phyloP scores from a whole-genome alignment of 2,888 invertebrate species.

The Hyles lineata region DNA sequence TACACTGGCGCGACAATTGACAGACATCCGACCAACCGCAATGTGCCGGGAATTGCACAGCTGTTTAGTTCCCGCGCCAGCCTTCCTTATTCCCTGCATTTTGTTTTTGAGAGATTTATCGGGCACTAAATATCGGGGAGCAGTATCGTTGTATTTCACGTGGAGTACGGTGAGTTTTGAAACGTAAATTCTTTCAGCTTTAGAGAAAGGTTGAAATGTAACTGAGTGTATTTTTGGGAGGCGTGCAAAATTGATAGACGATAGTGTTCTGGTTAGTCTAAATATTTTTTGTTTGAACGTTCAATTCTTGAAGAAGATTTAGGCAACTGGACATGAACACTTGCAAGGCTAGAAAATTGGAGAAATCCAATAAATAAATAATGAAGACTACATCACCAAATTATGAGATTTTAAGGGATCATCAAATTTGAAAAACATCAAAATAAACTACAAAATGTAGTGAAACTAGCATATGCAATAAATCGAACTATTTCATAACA shows the following conservation, averaged over 20 bases:
- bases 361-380: too few species aligned
- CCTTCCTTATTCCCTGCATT: constrained; percentile 7
- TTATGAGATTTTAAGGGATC: too few species aligned
- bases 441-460: too few species aligned
- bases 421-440: too few species aligned
- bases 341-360: too few species aligned
- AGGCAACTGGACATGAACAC: too few species aligned
- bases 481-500: not conserved
- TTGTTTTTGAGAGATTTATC: constrained; percentile 18
- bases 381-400: too few species aligned
- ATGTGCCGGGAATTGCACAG: constrained; percentile 8
- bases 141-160: not conserved
- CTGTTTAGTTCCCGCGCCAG: not conserved
- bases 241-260: too few species aligned
- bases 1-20: constrained; percentile 14
- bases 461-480: not conserved
- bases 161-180: not conserved
- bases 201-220: not conserved
- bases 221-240: too few species aligned
- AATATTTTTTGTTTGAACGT: too few species aligned
- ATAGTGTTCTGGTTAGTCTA: too few species aligned
- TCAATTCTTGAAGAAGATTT: too few species aligned
- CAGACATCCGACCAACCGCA: constrained; percentile 11
- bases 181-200: not conserved
- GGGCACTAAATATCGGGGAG: constrained; percentile 3